phyloP scores from a whole-genome alignment of 2,888 invertebrate genomes.

The Cryptocephalus moraei region DNA sequence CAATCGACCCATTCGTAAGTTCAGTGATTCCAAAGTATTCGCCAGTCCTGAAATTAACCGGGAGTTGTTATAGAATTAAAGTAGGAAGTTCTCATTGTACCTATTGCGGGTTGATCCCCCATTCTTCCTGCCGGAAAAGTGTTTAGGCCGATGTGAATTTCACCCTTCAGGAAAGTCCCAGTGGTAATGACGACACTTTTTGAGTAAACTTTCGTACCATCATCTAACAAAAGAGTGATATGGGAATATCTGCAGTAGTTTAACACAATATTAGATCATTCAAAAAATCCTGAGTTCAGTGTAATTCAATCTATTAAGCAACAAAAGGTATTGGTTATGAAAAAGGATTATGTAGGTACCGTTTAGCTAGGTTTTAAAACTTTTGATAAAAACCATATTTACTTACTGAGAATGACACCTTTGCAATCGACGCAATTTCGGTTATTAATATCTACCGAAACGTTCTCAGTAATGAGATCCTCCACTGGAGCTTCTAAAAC shows the following conservation, averaged over 20 bases:
- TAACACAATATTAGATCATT: too few species aligned
- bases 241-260: too few species aligned
- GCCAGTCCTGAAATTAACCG: constrained; percentile 47
- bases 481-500: constrained; percentile 66
- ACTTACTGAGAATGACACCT: constrained; percentile 44
- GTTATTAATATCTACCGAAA: constrained; percentile 17
- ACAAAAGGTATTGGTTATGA: too few species aligned
- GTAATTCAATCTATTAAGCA: too few species aligned
- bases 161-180: constrained; percentile 78
- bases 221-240: constrained; percentile 32
- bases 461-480: constrained; percentile 54
- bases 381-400: background rate
- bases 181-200: constrained; percentile 72
- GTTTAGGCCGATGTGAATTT: constrained; percentile 73
- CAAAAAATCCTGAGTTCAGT: too few species aligned
- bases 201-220: constrained; percentile 49
- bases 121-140: constrained; percentile 67
- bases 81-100: constrained; percentile 11
- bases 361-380: too few species aligned
- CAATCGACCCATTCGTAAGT: constrained; percentile 66
- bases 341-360: too few species aligned
- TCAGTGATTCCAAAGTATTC: constrained; percentile 56
- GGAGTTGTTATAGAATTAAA: background rate
- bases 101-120: constrained; percentile 67
- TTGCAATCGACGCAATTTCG: constrained; percentile 32